Evolutionary conservation across 2,888 invertebrate genomes (phyloP).

Genomic region (Protonemura montana): DNA sequence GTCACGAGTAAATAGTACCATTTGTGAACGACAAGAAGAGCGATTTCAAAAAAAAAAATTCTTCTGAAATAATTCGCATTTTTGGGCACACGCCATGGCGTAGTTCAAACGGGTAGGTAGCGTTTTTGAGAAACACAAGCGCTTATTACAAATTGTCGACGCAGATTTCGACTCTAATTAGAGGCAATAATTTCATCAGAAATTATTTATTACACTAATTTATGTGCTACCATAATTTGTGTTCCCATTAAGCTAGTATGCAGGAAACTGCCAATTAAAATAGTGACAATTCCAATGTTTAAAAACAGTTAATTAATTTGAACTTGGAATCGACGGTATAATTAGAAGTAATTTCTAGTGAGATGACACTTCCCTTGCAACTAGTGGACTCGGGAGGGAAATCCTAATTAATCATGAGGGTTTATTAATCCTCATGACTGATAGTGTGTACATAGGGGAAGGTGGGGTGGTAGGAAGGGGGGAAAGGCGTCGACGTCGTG

Average conservation of each 20-base stretch:
- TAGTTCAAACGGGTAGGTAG: neutral
- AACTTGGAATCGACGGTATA: slow-evolving; percentile 48
- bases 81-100: neutral
- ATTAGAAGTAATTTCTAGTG: slow-evolving; percentile 46
- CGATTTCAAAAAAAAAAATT: too few species aligned
- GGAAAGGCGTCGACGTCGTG: too few species aligned
- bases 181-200: neutral
- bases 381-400: neutral
- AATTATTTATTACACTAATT: slow-evolving; percentile 12
- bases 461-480: neutral
- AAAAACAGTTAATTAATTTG: slow-evolving; percentile 50
- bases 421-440: slow-evolving; percentile 9
- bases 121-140: neutral
- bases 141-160: neutral
- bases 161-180: neutral
- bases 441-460: slow-evolving; percentile 1
- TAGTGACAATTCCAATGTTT: slow-evolving; percentile 30
- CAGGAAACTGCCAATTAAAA: slow-evolving; percentile 40
- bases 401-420: slow-evolving; percentile 38
- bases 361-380: slow-evolving; percentile 34
- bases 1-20: too few species aligned
- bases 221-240: slow-evolving; percentile 18
- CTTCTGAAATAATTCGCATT: neutral
- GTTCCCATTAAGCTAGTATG: neutral
- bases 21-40: too few species aligned